Evolutionary conservation across 53 echinoderm and acorn worm species (phyloP), one percentile per base, ranked within the genome.

Genomic region (Arbacia lixula): DNA sequence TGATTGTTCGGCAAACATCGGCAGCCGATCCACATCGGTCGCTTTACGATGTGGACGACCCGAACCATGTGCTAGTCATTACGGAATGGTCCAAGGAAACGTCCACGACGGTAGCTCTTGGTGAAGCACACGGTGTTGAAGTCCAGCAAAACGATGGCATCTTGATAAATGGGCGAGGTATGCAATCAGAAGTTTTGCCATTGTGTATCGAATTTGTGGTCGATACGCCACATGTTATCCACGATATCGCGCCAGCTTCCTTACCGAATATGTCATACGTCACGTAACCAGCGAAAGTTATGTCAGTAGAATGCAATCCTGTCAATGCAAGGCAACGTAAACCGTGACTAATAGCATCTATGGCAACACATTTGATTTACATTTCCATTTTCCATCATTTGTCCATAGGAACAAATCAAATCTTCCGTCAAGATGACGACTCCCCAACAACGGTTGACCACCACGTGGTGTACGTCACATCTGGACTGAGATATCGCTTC

Each of bases 401-500:
- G n/a, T n/a, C n/a, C n/a, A n/a, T 31, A 77, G 78, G 78, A 5
- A 77, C 78, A 5, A 58, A 77, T 38, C 78, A 77, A 58, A 16
- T 38, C 35, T 34, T 77, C 31, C 33, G 5, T 5, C 24, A 19
- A 37, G 4, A 32, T 1, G 78, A 60, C n/a, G 24, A 57, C 37
- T 37, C 26, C 26, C 56, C 12, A 16, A 26, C 16, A 36, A 61
- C 55, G 12, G 81, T 63, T 1, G 84, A 83, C 3, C 66, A 60
- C 8, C 36, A 60, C 20, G 68, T 74, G 0, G 90, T 91, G 67
- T 28, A 69, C 6, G 86, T 93, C 54, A 42, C 31, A 19, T 74
- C 60, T 10, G 92, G 88, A 12, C 68, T 38, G 31, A 68, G 92
- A 12, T 88, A 95, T 46, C 88, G 95, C 46, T 95, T 95, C 66